These are phyloP conservation scores for Catharus minimus DNA, from an alignment of 2,113 vertebrate species.

Conservation along the genomic window DNA sequence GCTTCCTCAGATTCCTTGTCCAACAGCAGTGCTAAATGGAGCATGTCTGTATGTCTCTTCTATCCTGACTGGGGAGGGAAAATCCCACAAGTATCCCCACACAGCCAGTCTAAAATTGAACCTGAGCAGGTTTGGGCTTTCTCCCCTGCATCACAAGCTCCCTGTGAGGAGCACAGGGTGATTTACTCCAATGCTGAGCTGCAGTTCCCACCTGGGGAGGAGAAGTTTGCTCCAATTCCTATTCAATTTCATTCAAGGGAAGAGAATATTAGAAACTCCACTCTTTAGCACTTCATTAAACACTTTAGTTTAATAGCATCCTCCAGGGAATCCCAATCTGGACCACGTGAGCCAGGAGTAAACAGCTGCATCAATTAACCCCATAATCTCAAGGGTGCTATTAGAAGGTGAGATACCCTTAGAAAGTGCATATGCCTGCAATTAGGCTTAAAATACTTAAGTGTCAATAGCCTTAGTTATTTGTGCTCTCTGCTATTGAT, in stretches of 20 bases:
- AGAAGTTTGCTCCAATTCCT: conserved; percentile 14
- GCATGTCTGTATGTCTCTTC: background rate
- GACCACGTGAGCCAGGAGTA: conserved; percentile 83
- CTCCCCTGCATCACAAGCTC: background rate
- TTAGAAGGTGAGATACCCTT: conserved; percentile 84
- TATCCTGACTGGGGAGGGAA: background rate
- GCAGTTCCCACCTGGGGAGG: background rate
- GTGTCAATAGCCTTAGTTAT: conserved; percentile 80
- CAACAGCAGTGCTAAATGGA: background rate
- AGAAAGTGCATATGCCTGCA: conserved; percentile 85
- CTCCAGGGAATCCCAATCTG: conserved; percentile 81
- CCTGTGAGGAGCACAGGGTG: background rate
- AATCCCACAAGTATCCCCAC: background rate
- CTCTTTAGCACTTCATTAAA: conserved; percentile 92
- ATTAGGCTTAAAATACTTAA: conserved; percentile 79
- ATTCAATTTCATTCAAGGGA: background rate
- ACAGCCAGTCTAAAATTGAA: background rate
- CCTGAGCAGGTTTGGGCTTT: background rate
- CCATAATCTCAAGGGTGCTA: conserved; percentile 81
- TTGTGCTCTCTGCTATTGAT: conserved; percentile 69
- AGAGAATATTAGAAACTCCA: conserved; percentile 62
- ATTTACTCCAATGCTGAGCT: background rate
- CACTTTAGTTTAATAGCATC: conserved; percentile 85
- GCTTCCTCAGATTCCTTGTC: background rate
- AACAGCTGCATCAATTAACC: conserved; percentile 94